phyloP scores from a whole-genome alignment of 2,797 vertebrate species.

The Paramormyrops hopkinsi region DNA sequence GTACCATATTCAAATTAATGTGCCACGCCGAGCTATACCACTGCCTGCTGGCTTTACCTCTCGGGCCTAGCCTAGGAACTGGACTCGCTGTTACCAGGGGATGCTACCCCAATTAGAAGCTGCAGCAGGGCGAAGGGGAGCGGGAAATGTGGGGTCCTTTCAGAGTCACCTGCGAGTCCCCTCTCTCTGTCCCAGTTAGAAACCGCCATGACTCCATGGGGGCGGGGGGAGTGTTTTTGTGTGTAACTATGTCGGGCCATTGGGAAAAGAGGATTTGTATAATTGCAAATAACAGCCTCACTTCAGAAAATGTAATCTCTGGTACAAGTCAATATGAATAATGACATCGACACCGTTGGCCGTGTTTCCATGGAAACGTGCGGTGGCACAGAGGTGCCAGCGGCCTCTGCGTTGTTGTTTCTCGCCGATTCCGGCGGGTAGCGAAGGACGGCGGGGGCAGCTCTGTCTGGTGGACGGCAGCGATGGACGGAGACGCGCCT shows the following conservation, averaged over 20 bases:
- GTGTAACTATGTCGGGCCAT: conserved; percentile 40
- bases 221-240: conserved; percentile 33
- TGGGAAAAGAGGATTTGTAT: conserved; percentile 21
- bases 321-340: conserved; percentile 56
- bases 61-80: conserved; percentile 40
- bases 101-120: conserved; percentile 22
- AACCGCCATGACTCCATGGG: conserved; percentile 13
- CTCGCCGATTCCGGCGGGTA: background rate
- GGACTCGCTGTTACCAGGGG: conserved; percentile 41
- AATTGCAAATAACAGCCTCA: conserved; percentile 30
- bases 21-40: conserved; percentile 32
- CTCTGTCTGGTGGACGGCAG: background rate
- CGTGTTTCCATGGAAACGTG: conserved; percentile 70
- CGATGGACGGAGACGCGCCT: background rate
- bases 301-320: conserved; percentile 32
- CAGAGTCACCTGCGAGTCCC: conserved; percentile 15
- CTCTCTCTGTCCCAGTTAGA: conserved; percentile 27
- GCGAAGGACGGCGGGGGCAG: conserved; percentile 7
- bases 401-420: conserved; percentile 37
- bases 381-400: conserved; percentile 48
- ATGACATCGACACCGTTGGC: conserved; percentile 50
- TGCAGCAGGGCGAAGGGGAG: conserved; percentile 22
- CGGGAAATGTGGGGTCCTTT: conserved; percentile 24
- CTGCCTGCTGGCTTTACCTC: conserved; percentile 45
- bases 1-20: conserved; percentile 34